Evolutionary conservation across 2,113 vertebrate genomes (phyloP), one percentile per base, ranked within the genome.

Genomic region (Zeus faber): DNA sequence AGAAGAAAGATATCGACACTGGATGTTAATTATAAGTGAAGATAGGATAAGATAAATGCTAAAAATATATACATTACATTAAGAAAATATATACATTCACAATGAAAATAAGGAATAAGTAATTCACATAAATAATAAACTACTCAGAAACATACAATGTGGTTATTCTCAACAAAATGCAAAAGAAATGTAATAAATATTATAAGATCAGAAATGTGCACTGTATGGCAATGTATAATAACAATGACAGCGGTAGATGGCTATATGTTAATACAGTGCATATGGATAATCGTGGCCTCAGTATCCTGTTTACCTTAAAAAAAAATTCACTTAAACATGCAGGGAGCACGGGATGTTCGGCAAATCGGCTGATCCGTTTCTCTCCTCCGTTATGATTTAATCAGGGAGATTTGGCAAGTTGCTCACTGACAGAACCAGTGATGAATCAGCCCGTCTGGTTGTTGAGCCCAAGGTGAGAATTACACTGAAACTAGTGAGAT

Each of bases 381-480:
- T 74, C 58, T 72, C 43, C 62, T 78, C 68, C 69, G 71, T 84
- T 88, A 81, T 81, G 74, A 82, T 87, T 87, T 84, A 86, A 87
- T 88, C 79, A 85, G 73, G 65, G 63, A 82, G 57, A 83, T 84
- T 83, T 88, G 83, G 81, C 84, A 82, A 73, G 69, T 37, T 74
- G 60, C 77, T 74, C 87, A 82, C 89, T 87, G 82, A 87, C 60
- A 74, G 71, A 72, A 77, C 77, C 76, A 75, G 79, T 67, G 72
- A 88, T 89, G 85, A 90, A 79, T 89, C 85, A 87, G 85, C 72
- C 82, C 70, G 69, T 80, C 84, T 81, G 85, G 81, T 83, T 85
- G 79, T 70, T 76, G 81, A 85, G 73, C 73, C 81, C 65, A 74
- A 88, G 84, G 85, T 87, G 82, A 88, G 85, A 87, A 84, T 80